Percentiles rank a stretch among this genome's conserved stretches.
These are phyloP conservation scores for Noctilio leporinus DNA, from an alignment of 2,113 vertebrate genomes.

Conservation along the genomic window DNA sequence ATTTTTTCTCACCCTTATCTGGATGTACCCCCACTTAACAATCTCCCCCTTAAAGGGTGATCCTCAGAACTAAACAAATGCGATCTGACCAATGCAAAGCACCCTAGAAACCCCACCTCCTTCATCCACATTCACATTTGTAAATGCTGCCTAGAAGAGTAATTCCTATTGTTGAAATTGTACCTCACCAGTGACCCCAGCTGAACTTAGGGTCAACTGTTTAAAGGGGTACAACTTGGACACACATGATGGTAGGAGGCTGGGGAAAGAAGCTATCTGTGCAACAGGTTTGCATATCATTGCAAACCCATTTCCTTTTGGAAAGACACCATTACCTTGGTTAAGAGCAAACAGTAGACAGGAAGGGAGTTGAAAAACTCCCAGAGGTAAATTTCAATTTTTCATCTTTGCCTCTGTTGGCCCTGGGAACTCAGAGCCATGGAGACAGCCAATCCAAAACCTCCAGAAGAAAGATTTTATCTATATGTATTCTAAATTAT, in stretches of 20 bases:
- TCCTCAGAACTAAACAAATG: not conserved
- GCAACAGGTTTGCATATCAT: not conserved
- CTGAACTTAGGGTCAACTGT: not conserved
- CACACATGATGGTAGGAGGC: not conserved
- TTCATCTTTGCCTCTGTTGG: not conserved
- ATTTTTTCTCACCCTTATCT: not conserved
- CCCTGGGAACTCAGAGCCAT: constrained; percentile 23
- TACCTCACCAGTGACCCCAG: not conserved
- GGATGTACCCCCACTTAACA: not conserved
- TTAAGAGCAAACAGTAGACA: not conserved
- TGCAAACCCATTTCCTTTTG: not conserved
- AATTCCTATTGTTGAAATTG: not conserved
- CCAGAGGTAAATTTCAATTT: not conserved
- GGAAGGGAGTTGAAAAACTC: not conserved
- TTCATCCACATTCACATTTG: not conserved
- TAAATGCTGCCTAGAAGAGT: not conserved
- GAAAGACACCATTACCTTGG: not conserved
- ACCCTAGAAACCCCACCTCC: not conserved
- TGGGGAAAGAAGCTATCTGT: not conserved
- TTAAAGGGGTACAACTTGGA: not conserved
- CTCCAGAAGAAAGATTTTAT: not conserved
- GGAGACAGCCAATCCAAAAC: not conserved
- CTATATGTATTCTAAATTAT: not conserved
- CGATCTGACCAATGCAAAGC: not conserved
- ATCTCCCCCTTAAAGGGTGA: not conserved